phyloP scores from a whole-genome alignment of 2,113 vertebrate species.

The Salminus brasiliensis region DNA sequence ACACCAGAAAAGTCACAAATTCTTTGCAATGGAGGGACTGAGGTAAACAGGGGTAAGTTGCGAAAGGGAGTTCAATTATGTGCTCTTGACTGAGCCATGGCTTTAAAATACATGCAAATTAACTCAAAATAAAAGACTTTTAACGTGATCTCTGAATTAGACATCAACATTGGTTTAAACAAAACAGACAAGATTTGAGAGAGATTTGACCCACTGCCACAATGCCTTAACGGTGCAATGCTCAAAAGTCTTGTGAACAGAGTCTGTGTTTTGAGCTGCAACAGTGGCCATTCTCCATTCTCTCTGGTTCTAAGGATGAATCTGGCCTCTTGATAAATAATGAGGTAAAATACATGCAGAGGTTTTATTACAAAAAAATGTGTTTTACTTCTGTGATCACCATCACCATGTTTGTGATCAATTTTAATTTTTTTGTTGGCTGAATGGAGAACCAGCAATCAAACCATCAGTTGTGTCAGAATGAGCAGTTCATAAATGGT shows the following conservation, averaged over 20 bases:
- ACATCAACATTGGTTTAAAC: background rate
- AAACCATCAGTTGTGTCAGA: no score
- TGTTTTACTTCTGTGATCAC: no score
- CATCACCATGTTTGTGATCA: no score
- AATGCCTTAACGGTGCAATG: slow-evolving; percentile 6
- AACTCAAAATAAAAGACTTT: background rate
- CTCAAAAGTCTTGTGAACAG: background rate
- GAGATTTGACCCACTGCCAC: background rate
- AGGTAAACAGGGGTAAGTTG: background rate
- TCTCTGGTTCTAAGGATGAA: background rate
- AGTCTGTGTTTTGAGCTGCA: background rate
- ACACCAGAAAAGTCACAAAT: background rate
- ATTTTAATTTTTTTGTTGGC: no score
- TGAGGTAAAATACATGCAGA: no score
- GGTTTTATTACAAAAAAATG: no score
- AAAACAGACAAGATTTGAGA: background rate
- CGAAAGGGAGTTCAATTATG: background rate
- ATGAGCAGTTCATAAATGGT: no score
- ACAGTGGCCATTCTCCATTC: background rate
- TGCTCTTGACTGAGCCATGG: background rate
- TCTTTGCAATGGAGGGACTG: background rate
- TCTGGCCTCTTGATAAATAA: no score
- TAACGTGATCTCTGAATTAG: background rate
- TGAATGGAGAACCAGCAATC: no score
- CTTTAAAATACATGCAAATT: background rate